Evolutionary conservation across 2,888 invertebrate genomes (phyloP), one percentile per base, ranked within the genome.

Genomic region (Agrotis segetum): DNA sequence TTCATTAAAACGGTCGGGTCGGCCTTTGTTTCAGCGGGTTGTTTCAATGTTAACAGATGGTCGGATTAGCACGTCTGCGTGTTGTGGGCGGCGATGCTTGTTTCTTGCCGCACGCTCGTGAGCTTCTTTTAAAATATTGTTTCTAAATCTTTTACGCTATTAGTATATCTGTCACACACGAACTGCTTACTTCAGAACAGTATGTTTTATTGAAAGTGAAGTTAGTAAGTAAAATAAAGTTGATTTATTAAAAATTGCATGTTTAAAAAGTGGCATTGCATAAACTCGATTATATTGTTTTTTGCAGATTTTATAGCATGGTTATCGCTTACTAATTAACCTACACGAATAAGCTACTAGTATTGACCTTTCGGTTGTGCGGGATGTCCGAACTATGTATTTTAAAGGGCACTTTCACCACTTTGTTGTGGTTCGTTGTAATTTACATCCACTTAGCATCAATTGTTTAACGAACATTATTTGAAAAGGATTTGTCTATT

Each of bases 1-100:
- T 93, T 95, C 96, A 96, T 96, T 96, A 96, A 95, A 94, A 88
- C 87, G 90, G 91, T 87, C 93, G 93, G 94, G 92, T 85, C 91
- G 91, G 93, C 92, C 95, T 96, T 96, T 96, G 96, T 96, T 95
- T 96, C 96, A 94, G 93, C 95, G 92, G 92, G 90, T 95, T 90
- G 95, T 95, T 95, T 85, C 90, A 92, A 92, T 88, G 90, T 87
- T 95, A 95, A 96, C 96, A 95, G 93, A 95, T 96, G 96, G 93
- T 83, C 92, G 94, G 95, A 94, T 96, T 95, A 95, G 93, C 94
- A 91, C 91, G 93, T 91, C 90, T 86, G 89, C 85, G 89, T 84
- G 81, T 81, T 80, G 88, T 87, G 91, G 92, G 91, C 91, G 92
- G 88, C 78, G 85, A 83, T 79, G 85, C 85, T 85, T 87, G 81